Evolutionary conservation across 2,113 vertebrate genomes (phyloP).

Genomic region (Nettapus auritus): DNA sequence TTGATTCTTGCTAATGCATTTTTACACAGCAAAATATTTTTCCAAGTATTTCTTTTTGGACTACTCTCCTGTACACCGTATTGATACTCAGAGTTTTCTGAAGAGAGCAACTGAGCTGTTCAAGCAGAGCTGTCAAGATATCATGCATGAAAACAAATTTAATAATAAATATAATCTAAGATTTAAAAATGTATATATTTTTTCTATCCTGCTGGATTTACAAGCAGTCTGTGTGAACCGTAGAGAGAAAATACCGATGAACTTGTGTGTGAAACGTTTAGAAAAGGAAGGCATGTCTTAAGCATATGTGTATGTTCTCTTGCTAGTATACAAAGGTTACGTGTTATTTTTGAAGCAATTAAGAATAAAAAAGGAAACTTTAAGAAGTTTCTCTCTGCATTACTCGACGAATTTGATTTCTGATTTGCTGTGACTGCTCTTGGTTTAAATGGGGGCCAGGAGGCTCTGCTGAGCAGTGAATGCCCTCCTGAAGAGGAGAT

Average conservation of each 20-base stretch:
- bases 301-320: background rate
- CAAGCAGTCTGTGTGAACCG: background rate
- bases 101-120: slow-evolving; percentile 37
- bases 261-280: background rate
- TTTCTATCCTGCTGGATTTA: background rate
- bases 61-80: background rate
- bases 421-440: background rate
- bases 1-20: slow-evolving; percentile 50
- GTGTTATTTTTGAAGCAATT: background rate
- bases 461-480: background rate
- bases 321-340: background rate
- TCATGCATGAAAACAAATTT: background rate
- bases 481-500: background rate
- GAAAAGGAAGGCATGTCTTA: background rate
- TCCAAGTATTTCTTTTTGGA: slow-evolving; percentile 44
- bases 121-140: slow-evolving; percentile 4
- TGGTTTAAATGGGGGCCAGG: background rate
- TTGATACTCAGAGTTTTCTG: slow-evolving; percentile 3
- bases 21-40: slow-evolving; percentile 36
- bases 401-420: background rate
- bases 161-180: background rate
- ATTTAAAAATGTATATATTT: background rate
- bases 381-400: background rate
- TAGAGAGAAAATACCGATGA: background rate
- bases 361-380: background rate